Conservation (phyloP, 1,140 invertebrate genomes). For the Oreohelix idahoensis region DNA sequence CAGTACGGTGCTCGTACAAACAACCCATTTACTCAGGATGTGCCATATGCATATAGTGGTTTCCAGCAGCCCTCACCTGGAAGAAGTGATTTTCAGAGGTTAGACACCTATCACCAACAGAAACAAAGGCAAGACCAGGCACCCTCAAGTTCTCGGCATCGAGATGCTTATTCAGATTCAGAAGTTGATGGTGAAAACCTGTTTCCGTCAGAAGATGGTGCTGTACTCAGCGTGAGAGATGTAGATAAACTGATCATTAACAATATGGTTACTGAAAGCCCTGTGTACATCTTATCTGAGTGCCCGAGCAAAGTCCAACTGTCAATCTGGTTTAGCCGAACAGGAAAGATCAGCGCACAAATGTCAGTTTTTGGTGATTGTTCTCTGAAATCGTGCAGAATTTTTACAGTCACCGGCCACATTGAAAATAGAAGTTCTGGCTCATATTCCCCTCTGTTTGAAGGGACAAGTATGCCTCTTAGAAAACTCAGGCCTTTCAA, state of each 20-base stretch:
- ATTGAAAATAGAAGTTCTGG: conserved; percentile 5
- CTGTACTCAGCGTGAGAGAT: background rate
- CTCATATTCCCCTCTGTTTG: background rate
- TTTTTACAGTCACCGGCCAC: background rate
- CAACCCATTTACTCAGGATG: background rate
- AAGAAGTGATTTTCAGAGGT: background rate
- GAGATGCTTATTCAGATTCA: background rate
- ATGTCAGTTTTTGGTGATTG: background rate
- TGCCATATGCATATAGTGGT: background rate
- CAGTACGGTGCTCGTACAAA: background rate
- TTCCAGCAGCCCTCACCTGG: background rate
- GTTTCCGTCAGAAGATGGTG: background rate
- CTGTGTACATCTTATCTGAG: background rate
- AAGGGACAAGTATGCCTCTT: background rate
- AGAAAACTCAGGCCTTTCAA: background rate
- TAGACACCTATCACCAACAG: background rate
- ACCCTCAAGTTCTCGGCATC: background rate
- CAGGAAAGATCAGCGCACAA: background rate
- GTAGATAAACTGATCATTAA: background rate
- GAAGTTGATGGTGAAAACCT: background rate
- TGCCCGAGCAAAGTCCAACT: background rate
- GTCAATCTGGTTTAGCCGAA: background rate
- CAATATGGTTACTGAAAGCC: background rate
- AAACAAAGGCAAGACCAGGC: background rate
- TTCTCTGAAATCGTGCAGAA: background rate